Conservation (phyloP, 2,888 invertebrate species). For the Molorchus minor region DNA sequence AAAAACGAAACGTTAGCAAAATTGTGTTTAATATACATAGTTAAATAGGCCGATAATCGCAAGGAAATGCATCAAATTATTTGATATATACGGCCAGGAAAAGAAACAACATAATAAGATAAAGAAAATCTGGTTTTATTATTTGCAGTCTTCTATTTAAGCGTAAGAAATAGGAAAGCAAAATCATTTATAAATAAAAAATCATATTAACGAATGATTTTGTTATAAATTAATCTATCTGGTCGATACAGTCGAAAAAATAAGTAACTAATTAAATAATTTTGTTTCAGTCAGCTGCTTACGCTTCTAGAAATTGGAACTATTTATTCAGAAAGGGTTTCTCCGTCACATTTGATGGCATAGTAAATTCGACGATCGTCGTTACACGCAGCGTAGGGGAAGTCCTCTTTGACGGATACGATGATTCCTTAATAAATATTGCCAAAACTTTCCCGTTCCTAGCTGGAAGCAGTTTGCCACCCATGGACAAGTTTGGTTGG, state of each 20-base stretch:
- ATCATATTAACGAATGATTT: too few species aligned
- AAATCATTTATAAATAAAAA: too few species aligned
- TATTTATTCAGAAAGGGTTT: slow-evolving; percentile 68
- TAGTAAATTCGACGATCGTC: slow-evolving; percentile 67
- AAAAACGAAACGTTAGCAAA: too few species aligned
- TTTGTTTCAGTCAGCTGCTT: slow-evolving; percentile 67
- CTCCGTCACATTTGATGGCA: slow-evolving; percentile 68
- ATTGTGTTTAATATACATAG: too few species aligned
- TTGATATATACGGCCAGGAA: neutral
- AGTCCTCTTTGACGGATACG: slow-evolving; percentile 82
- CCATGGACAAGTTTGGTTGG: slow-evolving; percentile 85
- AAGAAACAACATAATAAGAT: neutral
- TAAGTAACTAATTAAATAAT: too few species aligned
- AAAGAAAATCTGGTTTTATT: neutral
- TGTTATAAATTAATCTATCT: too few species aligned
- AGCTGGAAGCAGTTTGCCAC: slow-evolving; percentile 60
- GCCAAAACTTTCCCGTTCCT: slow-evolving; percentile 70
- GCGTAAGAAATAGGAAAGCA: neutral
- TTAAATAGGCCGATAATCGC: too few species aligned
- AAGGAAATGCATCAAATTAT: too few species aligned
- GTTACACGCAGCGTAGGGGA: slow-evolving; percentile 73
- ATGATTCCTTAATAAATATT: slow-evolving; percentile 75
- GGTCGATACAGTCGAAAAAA: too few species aligned
- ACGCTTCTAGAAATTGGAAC: slow-evolving; percentile 69
- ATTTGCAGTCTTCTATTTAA: neutral